These are phyloP conservation scores for Leptinotarsa juncta DNA, from an alignment of 2,888 invertebrate genomes.

Conservation along the genomic window DNA sequence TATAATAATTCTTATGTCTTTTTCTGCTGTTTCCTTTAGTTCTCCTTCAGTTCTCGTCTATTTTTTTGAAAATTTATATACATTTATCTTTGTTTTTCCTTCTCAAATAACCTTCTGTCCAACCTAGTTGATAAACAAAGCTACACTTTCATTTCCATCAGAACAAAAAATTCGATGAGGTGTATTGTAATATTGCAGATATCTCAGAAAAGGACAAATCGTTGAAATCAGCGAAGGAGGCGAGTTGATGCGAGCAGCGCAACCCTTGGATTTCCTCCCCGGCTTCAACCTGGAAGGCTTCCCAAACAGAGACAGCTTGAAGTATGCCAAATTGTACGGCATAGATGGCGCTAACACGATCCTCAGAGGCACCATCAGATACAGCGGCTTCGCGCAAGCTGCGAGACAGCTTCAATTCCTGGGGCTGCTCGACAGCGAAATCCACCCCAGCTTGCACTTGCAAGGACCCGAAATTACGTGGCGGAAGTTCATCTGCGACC, in stretches of 20 bases:
- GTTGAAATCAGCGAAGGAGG: conserved; percentile 92
- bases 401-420: conserved; percentile 84
- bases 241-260: conserved; percentile 85
- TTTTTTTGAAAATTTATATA: too few species aligned
- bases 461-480: conserved; percentile 97
- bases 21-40: too few species aligned
- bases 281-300: conserved; percentile 97
- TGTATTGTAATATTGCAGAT: conserved; percentile 40
- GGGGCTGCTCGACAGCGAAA: conserved; percentile 87
- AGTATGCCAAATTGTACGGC: conserved; percentile 86
- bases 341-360: conserved; percentile 89
- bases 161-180: background rate
- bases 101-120: too few species aligned
- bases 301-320: conserved; percentile 95
- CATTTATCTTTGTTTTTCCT: too few species aligned
- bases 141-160: too few species aligned
- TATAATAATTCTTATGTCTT: too few species aligned
- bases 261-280: conserved; percentile 89
- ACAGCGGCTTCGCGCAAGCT: conserved; percentile 88
- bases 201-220: conserved; percentile 66
- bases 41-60: too few species aligned
- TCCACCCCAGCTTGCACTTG: conserved; percentile 91
- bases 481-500: conserved; percentile 86
- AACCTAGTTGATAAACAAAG: too few species aligned
- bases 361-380: conserved; percentile 93